Base-by-base conservation (phyloP, 2,797 vertebrate species). In the Psittacula echo region DNA sequence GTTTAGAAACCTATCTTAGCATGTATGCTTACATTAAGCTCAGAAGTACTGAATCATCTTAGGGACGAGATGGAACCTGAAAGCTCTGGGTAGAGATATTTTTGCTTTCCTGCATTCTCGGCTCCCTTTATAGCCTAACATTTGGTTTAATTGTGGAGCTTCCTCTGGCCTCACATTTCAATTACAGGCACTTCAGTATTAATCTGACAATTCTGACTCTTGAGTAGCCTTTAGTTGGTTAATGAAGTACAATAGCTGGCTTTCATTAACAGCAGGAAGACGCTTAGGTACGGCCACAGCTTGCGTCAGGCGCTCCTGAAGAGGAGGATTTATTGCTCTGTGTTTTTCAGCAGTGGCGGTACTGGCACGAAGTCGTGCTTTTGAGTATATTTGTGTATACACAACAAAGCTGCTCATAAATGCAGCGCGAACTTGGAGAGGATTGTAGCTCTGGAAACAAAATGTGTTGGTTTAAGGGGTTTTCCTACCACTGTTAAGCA, bases 91-190 rank as follows among this genome's bases (percentile, higher is more conserved):
- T 11, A 58, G 39, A 77, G 75, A 24, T 56, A 32, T 30, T 92
- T 72, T 58, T 89, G 34, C n/a, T 79, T 60, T 71, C 47, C 51
- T 50, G 50, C 53, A 0, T 51, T 73, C 67, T 73, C 32, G 22
- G 2, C 18, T 79, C 7, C 2, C 11, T 79, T 66, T 32, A 8
- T 45, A 39, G 42, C 41, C 19, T 1, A 19, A 6, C 0, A 8
- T 61, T 85, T 39, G 13, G 26, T 94, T 77, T 70, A 70, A 77
- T 75, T 81, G 81, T 45, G 27, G 83, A 85, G 82, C 70, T 66
- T 96, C 71, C 83, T 51, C 84, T 92, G 95, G 90, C 87, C 84
- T 94, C 93, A 76, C 66, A 13, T 32, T 89, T 95, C 93, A 88
- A 54, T 88, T 89, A 90, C 47, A 41, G 81, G 11, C 44, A 5